A percentile compares a stretch with the other conserved stretches of the same genome.
phyloP scores from a whole-genome alignment of 1,140 invertebrate species.

The Bathynomus jamesi region DNA sequence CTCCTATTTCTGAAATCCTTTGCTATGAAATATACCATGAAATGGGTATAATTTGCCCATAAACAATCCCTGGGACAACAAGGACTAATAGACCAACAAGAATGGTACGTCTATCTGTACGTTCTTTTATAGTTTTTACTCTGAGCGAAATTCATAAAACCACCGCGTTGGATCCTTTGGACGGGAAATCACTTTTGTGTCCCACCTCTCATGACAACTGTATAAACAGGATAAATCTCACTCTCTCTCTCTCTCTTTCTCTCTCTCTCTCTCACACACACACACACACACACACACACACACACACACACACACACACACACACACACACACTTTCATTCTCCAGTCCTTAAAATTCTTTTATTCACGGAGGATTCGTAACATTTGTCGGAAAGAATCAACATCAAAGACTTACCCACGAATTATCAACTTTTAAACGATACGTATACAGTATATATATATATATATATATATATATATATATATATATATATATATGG shows the following conservation, averaged over 20 bases:
- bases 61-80: too few species aligned
- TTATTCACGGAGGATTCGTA: too few species aligned
- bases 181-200: neutral
- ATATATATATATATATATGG: neutral
- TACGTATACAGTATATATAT: neutral
- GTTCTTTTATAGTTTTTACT: too few species aligned
- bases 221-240: neutral
- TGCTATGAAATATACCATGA: too few species aligned
- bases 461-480: constrained; percentile 1
- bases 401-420: too few species aligned
- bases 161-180: too few species aligned
- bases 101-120: too few species aligned
- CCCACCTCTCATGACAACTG: neutral
- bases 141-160: too few species aligned
- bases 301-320: neutral
- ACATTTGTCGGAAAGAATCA: too few species aligned
- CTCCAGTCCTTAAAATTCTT: neutral
- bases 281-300: neutral
- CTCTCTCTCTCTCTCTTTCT: neutral
- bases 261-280: neutral
- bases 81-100: too few species aligned
- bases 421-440: neutral
- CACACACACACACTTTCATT: neutral
- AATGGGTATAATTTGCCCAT: too few species aligned
- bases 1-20: too few species aligned